Evolutionary conservation across 2,888 invertebrate species (phyloP), one percentile per base, ranked within the genome.

Genomic region (Ecdyonurus torrentis): DNA sequence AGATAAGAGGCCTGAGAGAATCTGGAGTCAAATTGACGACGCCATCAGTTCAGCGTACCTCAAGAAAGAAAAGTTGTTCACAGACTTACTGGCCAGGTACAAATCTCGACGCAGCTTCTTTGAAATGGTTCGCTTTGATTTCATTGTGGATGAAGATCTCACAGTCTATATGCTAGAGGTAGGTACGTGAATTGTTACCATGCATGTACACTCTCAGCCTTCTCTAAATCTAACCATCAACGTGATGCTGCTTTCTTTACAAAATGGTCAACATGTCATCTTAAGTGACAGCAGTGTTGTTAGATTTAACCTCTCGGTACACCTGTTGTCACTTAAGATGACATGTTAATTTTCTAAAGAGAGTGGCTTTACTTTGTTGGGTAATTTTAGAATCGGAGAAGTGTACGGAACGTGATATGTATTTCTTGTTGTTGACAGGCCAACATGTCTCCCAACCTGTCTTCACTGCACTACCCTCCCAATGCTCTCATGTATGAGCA

Each of bases 391-490:
- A n/a, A n/a, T n/a, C n/a, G n/a, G n/a, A n/a, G n/a, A n/a, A n/a
- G n/a, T n/a, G n/a, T n/a, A n/a, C n/a, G n/a, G n/a, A n/a, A n/a
- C 19, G 20, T 64, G 61, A 24, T 65, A 63, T 63, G 59, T 65
- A 67, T 65, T 61, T n/a, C n/a, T n/a, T n/a, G n/a, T n/a, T n/a
- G 37, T 58, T 72, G 73, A 52, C 69, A 79, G 79, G 96, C 93
- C 0, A 98, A 98, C 72, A 97, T 98, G 98, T 95, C 95, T 18
- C 98, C 98, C 0, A 98, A 98, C 78, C 79, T 98, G 64, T 93
- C 93, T 0, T 93, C 96, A 0, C 87, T 87, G 0, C 95, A 97
- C 75, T 97, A 87, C 73, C 85, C 87, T n/a, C 88, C 85, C 0
- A 98, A 98, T 74, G 70, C 71, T 53, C 68, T 75, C 2, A 70